phyloP scores from a whole-genome alignment of 2,888 invertebrate genomes.

The Pandemis cinnamomeana region DNA sequence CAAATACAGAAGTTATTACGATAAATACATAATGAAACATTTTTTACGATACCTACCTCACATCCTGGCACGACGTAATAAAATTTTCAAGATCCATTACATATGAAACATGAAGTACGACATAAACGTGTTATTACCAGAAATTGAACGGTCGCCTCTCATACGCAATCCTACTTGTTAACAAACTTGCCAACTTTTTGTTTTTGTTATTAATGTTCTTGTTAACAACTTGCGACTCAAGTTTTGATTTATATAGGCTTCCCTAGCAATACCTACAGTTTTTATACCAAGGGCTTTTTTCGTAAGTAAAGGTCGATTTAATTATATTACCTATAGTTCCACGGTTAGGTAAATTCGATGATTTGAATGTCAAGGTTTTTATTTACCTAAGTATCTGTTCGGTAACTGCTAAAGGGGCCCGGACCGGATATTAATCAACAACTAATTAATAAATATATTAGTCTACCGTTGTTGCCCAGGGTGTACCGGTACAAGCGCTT shows the following conservation, averaged over 20 bases:
- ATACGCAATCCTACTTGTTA: conserved; percentile 26
- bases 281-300: not conserved
- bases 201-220: conserved; percentile 41
- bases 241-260: conserved; percentile 32
- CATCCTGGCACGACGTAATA: not conserved
- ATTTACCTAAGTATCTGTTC: no score
- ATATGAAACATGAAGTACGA: conserved; percentile 14
- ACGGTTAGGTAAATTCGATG: not conserved
- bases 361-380: no score
- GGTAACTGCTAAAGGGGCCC: no score
- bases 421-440: no score
- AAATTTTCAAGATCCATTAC: conserved; percentile 1
- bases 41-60: not conserved
- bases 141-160: conserved; percentile 9
- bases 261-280: not conserved
- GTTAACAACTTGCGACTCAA: conserved; percentile 28
- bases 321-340: no score
- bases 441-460: no score
- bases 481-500: no score
- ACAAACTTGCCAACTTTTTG: conserved; percentile 35
- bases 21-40: not conserved
- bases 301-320: no score
- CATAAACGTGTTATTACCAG: conserved; percentile 20
- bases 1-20: not conserved
- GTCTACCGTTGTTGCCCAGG: no score